Evolutionary conservation across 2,888 invertebrate genomes (phyloP).

Genomic region (Eilema sororculum): DNA sequence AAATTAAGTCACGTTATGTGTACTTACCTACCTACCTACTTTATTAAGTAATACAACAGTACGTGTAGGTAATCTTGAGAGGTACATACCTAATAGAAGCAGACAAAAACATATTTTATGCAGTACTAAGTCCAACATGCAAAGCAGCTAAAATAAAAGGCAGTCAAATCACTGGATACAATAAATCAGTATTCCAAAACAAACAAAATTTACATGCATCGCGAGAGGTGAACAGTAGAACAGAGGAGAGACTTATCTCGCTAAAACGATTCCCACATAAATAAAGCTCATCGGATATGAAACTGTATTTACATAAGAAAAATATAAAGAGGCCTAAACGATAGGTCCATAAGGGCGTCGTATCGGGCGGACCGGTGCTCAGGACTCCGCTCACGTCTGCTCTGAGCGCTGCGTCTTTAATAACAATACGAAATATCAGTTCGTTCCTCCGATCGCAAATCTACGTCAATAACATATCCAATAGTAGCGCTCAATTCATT

Average conservation of each 20-base stretch:
- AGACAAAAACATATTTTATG: conserved; percentile 13
- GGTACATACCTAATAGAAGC: background rate
- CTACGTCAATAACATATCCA: conserved; percentile 87
- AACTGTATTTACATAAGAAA: conserved; percentile 87
- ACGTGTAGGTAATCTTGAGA: background rate
- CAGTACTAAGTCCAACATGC: conserved; percentile 24
- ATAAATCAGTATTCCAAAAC: conserved; percentile 77
- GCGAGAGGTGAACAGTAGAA: conserved; percentile 78
- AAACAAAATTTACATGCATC: conserved; percentile 79
- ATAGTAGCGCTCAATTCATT: conserved; percentile 87
- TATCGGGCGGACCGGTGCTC: conserved; percentile 69
- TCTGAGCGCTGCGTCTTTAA: conserved; percentile 79
- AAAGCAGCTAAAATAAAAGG: conserved; percentile 51
- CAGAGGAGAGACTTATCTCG: conserved; percentile 83
- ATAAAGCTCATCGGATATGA: conserved; percentile 87
- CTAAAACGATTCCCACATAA: conserved; percentile 87
- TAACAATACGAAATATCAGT: conserved; percentile 88
- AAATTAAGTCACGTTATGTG: background rate
- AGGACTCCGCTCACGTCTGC: conserved; percentile 78
- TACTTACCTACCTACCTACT: no score
- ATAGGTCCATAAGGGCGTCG: conserved; percentile 82
- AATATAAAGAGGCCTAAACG: conserved; percentile 87
- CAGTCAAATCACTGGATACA: conserved; percentile 55
- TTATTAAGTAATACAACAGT: background rate
- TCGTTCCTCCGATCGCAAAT: conserved; percentile 87